Evolutionary conservation across 2,113 vertebrate genomes (phyloP).

Genomic region (Micronisus gabar): DNA sequence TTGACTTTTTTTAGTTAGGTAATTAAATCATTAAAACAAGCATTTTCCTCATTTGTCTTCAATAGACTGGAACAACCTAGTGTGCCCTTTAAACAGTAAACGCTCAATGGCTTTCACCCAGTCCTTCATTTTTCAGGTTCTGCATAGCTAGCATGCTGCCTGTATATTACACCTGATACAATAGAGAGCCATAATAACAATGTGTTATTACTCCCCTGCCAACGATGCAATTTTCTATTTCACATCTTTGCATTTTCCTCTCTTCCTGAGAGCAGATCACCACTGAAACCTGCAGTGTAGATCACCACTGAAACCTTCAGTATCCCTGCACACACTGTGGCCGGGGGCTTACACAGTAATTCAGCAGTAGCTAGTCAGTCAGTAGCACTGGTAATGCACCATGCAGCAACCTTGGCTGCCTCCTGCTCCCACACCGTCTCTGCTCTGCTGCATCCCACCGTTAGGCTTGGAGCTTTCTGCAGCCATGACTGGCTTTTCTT

Average conservation of each 20-base stretch:
- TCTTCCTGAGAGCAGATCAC: background rate
- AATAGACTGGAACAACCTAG: background rate
- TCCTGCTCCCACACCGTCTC: background rate
- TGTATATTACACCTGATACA: rapidly evolving
- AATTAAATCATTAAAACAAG: background rate
- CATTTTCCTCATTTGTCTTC: background rate
- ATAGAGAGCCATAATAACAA: background rate
- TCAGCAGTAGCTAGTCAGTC: background rate
- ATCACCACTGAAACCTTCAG: background rate
- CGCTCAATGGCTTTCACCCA: rapidly evolving
- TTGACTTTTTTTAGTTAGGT: background rate
- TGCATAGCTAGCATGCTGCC: background rate
- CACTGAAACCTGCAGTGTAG: background rate
- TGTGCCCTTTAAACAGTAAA: background rate
- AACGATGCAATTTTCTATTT: background rate
- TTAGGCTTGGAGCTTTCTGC: background rate
- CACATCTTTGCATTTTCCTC: background rate
- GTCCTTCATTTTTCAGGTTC: background rate
- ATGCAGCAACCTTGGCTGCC: rapidly evolving
- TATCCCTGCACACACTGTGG: rapidly evolving
- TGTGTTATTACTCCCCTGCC: background rate
- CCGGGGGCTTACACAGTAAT: rapidly evolving
- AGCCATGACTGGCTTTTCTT: background rate
- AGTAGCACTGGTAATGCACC: rapidly evolving
- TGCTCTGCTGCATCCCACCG: rapidly evolving